These are phyloP conservation scores for Ailuropoda melanoleuca DNA, from an alignment of 2,113 vertebrate species.

Conservation along the genomic window DNA sequence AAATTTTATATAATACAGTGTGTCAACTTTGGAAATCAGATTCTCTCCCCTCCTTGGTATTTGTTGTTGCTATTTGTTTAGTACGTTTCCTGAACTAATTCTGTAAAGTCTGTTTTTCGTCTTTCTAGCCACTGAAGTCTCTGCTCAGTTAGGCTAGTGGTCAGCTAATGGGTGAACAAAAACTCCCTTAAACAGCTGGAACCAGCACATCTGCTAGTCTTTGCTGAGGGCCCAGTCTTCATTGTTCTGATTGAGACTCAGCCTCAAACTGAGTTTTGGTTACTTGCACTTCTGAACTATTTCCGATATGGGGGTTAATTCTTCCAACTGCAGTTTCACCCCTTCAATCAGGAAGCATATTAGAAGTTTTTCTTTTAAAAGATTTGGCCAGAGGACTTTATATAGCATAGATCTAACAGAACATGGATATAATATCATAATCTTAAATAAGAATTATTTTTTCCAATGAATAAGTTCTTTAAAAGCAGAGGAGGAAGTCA, in stretches of 20 bases:
- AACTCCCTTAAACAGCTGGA: background rate
- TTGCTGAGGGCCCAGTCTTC: background rate
- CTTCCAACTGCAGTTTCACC: background rate
- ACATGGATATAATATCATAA: background rate
- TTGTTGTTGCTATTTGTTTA: background rate
- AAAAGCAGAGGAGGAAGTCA: background rate
- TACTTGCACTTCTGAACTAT: background rate
- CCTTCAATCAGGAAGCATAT: background rate
- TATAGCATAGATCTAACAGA: background rate
- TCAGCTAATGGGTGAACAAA: background rate
- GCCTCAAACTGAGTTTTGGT: background rate
- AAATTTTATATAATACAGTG: background rate
- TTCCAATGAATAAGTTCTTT: background rate
- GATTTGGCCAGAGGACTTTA: background rate
- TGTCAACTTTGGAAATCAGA: background rate
- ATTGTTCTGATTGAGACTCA: background rate
- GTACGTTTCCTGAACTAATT: background rate
- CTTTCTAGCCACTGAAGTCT: fast-evolving
- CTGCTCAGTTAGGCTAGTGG: background rate
- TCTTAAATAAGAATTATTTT: background rate
- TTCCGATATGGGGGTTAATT: background rate
- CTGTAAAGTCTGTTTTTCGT: background rate
- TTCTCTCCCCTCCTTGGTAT: background rate
- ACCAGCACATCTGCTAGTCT: fast-evolving
- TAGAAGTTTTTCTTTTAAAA: background rate